These are phyloP conservation scores for Tauraco erythrolophus DNA, from an alignment of 2,113 vertebrate genomes.

Conservation along the genomic window DNA sequence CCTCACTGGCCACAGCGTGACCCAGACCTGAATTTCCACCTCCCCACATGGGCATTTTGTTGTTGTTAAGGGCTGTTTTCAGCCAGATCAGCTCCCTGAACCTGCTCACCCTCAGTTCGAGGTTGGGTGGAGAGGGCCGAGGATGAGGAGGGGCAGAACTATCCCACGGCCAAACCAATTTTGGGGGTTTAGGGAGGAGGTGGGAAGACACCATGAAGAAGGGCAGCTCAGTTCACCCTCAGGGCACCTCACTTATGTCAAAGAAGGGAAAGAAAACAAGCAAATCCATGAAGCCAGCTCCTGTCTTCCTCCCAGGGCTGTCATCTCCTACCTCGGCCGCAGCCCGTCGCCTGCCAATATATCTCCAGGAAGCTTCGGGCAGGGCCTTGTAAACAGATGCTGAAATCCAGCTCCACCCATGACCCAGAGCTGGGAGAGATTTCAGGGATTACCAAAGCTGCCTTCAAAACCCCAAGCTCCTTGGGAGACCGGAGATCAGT, in stretches of 20 bases:
- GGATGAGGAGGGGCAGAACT: rapidly evolving
- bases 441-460: neutral
- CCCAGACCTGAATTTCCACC: neutral
- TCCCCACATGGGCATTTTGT: neutral
- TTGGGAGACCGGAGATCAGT: neutral
- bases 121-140: neutral
- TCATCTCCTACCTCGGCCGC: neutral
- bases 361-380: neutral
- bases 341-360: neutral
- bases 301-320: neutral
- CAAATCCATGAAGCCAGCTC: neutral
- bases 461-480: neutral
- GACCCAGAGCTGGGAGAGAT: neutral
- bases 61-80: neutral
- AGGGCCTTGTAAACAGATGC: neutral
- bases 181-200: neutral
- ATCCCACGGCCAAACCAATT: rapidly evolving
- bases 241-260: neutral
- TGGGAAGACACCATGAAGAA: neutral
- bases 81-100: neutral
- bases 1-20: rapidly evolving
- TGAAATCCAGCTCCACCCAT: neutral
- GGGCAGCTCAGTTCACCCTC: neutral
- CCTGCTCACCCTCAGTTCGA: neutral
- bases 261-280: neutral